phyloP scores from a whole-genome alignment of 2,888 invertebrate species.

The Calameuta pallipes region DNA sequence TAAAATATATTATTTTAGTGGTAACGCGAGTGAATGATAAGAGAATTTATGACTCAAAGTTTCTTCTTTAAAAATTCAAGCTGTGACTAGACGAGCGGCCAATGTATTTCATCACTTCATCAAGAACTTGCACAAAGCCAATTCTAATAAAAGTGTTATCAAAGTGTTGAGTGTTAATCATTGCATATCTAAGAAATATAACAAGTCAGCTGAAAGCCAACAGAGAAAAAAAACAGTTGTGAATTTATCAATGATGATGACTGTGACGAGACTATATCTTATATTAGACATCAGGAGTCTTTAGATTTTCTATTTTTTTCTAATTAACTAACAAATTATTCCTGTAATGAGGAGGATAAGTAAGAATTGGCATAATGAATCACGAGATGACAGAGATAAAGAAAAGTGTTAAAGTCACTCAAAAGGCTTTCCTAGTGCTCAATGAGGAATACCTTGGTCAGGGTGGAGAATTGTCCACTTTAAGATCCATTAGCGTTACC shows the following conservation, averaged over 20 bases:
- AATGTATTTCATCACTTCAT: neutral
- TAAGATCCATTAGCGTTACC: constrained; percentile 34
- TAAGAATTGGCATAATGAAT: neutral
- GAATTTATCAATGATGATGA: neutral
- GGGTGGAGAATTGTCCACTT: constrained; percentile 44
- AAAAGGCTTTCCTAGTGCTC: constrained; percentile 42
- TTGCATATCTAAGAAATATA: neutral
- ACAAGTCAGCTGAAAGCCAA: neutral
- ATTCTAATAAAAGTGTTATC: neutral
- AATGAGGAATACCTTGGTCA: constrained; percentile 43
- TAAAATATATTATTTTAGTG: neutral
- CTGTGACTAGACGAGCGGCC: neutral
- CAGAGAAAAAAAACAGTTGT: neutral
- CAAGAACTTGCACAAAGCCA: neutral
- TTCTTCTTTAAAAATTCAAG: neutral
- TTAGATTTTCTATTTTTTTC: neutral
- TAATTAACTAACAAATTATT: neutral
- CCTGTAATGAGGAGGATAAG: neutral
- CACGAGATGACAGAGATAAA: constrained; percentile 34
- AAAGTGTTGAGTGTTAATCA: neutral
- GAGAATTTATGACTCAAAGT: neutral
- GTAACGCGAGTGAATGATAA: neutral
- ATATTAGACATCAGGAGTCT: neutral
- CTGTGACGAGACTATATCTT: neutral
- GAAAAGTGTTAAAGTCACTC: constrained; percentile 38